Conservation (phyloP, 2,113 vertebrate species). For the Jaculus jaculus region DNA sequence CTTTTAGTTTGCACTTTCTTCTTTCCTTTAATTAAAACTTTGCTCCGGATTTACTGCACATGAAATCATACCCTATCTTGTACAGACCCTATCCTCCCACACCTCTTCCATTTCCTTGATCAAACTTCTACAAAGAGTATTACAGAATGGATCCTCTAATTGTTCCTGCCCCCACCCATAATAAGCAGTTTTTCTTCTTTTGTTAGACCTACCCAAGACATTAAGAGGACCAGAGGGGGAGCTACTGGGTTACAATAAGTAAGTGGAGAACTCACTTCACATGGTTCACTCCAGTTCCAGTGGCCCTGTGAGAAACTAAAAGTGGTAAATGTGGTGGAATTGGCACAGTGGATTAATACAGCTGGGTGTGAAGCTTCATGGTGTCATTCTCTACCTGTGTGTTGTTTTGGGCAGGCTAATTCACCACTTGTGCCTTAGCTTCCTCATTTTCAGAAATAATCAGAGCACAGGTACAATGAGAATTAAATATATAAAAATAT, state of each 20-base stretch:
- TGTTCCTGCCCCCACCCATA: background rate
- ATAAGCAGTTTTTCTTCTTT: background rate
- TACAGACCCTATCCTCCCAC: background rate
- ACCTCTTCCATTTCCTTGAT: background rate
- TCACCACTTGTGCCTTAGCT: background rate
- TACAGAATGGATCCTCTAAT: rapidly evolving
- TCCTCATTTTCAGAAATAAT: background rate
- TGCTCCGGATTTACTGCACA: background rate
- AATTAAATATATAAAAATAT: background rate
- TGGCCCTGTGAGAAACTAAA: background rate
- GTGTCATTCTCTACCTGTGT: background rate
- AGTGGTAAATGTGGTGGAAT: background rate
- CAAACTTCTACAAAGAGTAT: background rate
- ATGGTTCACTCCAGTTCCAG: background rate
- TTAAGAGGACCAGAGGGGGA: background rate
- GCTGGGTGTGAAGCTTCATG: background rate
- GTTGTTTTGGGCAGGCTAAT: background rate
- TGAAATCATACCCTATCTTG: background rate
- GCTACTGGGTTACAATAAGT: background rate
- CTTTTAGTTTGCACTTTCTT: background rate
- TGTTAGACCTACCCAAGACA: rapidly evolving
- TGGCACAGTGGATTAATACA: background rate
- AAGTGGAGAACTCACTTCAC: background rate
- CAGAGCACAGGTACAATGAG: background rate
- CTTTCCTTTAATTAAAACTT: slow-evolving; percentile 9